Conservation (phyloP, 1,140 invertebrate genomes). For the Prorops nasuta region DNA sequence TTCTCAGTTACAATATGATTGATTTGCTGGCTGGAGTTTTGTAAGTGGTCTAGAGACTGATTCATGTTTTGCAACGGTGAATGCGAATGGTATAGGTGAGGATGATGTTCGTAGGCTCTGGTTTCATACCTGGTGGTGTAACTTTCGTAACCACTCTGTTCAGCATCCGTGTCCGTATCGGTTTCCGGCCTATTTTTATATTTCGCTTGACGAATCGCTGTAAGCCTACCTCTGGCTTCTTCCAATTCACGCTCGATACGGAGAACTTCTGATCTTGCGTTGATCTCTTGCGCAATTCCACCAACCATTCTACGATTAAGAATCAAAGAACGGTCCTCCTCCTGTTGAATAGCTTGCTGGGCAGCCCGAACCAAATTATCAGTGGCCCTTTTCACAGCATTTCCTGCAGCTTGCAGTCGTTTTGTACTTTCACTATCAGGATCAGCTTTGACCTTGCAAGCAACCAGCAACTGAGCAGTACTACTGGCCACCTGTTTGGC, state of each 20-base stretch:
- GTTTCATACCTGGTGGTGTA: slow-evolving; percentile 39
- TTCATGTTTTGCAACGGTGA: slow-evolving; percentile 31
- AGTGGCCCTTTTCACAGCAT: slow-evolving; percentile 95
- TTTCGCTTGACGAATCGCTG: slow-evolving; percentile 80
- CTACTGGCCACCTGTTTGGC: slow-evolving; percentile 97
- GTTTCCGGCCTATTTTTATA: slow-evolving; percentile 63
- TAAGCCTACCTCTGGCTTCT: slow-evolving; percentile 86
- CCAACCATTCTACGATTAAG: slow-evolving; percentile 91
- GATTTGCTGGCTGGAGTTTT: slow-evolving; percentile 31
- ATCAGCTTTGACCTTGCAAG: slow-evolving; percentile 97
- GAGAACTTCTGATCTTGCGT: slow-evolving; percentile 83
- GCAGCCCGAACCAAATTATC: slow-evolving; percentile 95
- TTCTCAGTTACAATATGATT: slow-evolving; percentile 32
- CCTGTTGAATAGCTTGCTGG: slow-evolving; percentile 86
- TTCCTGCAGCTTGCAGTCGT: slow-evolving; percentile 91
- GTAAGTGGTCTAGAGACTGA: slow-evolving; percentile 34
- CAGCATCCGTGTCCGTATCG: slow-evolving; percentile 45
- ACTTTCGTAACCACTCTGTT: slow-evolving; percentile 49
- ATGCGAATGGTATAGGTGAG: slow-evolving; percentile 8
- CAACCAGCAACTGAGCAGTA: slow-evolving; percentile 94
- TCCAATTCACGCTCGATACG: slow-evolving; percentile 91
- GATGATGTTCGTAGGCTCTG: slow-evolving; percentile 24
- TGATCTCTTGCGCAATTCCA: slow-evolving; percentile 90
- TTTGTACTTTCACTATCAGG: slow-evolving; percentile 90
- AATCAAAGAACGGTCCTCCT: slow-evolving; percentile 87